These are phyloP conservation scores for Plestiodon gilberti DNA, from an alignment of 2,113 vertebrate genomes.

Conservation along the genomic window DNA sequence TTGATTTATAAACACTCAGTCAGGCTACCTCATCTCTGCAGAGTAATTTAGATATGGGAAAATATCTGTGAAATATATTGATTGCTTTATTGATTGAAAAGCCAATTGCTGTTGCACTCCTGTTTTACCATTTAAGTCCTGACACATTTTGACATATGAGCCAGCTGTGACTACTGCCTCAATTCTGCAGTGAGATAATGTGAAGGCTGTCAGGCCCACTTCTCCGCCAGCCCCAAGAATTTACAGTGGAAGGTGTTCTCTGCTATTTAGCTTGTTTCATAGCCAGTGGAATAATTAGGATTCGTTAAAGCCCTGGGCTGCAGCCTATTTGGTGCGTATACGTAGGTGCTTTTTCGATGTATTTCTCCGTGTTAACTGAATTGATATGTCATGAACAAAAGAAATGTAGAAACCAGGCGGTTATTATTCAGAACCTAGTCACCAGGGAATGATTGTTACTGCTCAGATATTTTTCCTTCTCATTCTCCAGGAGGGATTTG, in stretches of 20 bases:
- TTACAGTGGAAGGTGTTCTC: slow-evolving; percentile 66
- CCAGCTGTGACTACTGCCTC: slow-evolving; percentile 81
- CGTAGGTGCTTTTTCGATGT: slow-evolving; percentile 41
- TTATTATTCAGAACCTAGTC: slow-evolving; percentile 65
- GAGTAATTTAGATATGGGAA: slow-evolving; percentile 90
- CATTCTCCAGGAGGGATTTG: slow-evolving; percentile 59
- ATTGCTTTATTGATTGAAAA: slow-evolving; percentile 89
- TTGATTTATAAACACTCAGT: slow-evolving; percentile 86
- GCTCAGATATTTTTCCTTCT: slow-evolving; percentile 42
- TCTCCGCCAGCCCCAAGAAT: slow-evolving; percentile 77
- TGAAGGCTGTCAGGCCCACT: slow-evolving; percentile 81
- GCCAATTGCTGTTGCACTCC: slow-evolving; percentile 88
- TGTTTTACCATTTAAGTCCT: slow-evolving; percentile 87
- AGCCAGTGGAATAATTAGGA: slow-evolving; percentile 80
- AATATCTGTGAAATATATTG: slow-evolving; percentile 91
- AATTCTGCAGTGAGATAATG: slow-evolving; percentile 82
- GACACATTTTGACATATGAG: slow-evolving; percentile 89
- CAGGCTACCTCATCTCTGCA: slow-evolving; percentile 83
- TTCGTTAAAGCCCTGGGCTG: slow-evolving; percentile 71
- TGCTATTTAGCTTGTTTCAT: slow-evolving; percentile 75
- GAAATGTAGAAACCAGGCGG: slow-evolving; percentile 55
- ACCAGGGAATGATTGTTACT: slow-evolving; percentile 52
- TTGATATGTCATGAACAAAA: slow-evolving; percentile 66
- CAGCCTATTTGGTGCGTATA: slow-evolving; percentile 50
- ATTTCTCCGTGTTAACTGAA: slow-evolving; percentile 51